Conservation (phyloP, 2,888 invertebrate genomes). For the Phyto melanocephala region DNA sequence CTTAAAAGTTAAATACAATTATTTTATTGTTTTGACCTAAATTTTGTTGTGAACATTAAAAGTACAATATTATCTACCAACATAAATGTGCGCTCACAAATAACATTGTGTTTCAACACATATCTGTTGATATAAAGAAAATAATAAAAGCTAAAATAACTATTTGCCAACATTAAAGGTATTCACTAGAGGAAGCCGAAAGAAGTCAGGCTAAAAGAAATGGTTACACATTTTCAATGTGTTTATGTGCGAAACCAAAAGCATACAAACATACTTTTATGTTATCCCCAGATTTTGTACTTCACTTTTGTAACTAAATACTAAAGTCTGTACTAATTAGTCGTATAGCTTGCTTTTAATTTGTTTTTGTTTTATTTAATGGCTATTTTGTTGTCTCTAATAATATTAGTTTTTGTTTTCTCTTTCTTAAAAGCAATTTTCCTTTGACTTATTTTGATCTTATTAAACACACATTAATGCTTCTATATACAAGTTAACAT, state of each 20-base stretch:
- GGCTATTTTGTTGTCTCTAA: not conserved
- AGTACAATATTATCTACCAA: not conserved
- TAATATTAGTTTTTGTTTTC: not conserved
- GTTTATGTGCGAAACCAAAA: too few species aligned
- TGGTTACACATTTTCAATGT: too few species aligned
- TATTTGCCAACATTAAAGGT: not conserved
- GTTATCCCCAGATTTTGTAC: too few species aligned
- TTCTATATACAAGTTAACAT: not conserved
- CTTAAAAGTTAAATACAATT: conserved; percentile 37
- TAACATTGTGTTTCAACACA: too few species aligned
- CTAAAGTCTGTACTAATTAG: not conserved
- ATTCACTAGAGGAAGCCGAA: not conserved
- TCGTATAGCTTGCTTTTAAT: not conserved
- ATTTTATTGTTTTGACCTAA: conserved; percentile 50
- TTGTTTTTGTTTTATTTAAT: not conserved
- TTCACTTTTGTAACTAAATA: too few species aligned
- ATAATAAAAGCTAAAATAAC: not conserved
- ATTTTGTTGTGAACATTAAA: conserved; percentile 18
- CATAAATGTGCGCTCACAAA: not conserved
- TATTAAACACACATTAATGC: not conserved
- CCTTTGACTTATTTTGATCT: not conserved
- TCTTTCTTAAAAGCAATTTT: not conserved
- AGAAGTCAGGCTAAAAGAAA: not conserved
- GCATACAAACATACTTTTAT: too few species aligned
- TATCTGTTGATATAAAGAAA: not conserved